Percentiles rank a stretch among this genome's conserved stretches.
These are phyloP conservation scores for Nephrotoma appendiculata DNA, from an alignment of 2,888 invertebrate species.

Conservation along the genomic window DNA sequence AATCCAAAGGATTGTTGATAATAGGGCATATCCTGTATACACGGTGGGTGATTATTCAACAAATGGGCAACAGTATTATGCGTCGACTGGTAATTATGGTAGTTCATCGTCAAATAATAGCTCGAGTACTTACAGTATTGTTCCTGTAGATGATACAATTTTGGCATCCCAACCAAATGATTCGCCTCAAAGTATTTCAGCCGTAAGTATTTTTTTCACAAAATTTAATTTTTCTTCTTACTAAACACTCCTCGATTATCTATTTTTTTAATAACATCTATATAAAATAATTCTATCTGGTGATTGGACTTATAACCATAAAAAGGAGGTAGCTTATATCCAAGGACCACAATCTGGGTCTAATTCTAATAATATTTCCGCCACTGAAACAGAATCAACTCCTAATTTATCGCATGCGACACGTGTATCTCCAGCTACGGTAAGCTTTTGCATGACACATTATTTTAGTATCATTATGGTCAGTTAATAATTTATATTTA, in stretches of 20 bases:
- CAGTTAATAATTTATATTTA: background rate
- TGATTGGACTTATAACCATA: background rate
- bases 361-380: constrained; percentile 32
- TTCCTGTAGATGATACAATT: constrained; percentile 52
- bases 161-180: constrained; percentile 42
- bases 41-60: constrained; percentile 47
- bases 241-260: background rate
- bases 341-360: constrained; percentile 34
- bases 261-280: background rate
- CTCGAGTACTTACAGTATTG: constrained; percentile 36
- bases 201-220: constrained; percentile 38
- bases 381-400: constrained; percentile 36
- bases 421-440: constrained; percentile 81
- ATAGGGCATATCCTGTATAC: constrained; percentile 62
- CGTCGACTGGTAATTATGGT: constrained; percentile 32
- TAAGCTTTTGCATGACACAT: constrained; percentile 36
- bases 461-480: background rate
- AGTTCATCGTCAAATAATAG: constrained; percentile 40
- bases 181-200: constrained; percentile 51
- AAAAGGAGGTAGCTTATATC: constrained; percentile 30
- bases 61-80: constrained; percentile 47
- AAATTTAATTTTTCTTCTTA: background rate
- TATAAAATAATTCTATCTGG: background rate
- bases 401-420: constrained; percentile 58
- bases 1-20: background rate